phyloP scores from a whole-genome alignment of 2,888 invertebrate species.

The Maniola hyperantus region DNA sequence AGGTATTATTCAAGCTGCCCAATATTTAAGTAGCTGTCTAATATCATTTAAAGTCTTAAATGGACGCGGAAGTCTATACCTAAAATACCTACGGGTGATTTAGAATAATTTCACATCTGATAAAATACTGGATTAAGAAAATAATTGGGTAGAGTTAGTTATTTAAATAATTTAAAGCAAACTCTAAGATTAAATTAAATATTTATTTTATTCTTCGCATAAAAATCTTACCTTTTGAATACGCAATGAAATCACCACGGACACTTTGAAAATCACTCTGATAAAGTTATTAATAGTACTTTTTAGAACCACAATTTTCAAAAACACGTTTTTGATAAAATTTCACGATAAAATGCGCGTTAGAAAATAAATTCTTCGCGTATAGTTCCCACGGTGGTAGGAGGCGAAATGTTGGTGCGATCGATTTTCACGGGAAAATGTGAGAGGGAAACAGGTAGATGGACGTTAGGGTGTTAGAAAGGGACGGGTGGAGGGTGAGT shows the following conservation, averaged over 20 bases:
- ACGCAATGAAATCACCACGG: not conserved
- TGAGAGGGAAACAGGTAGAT: slow-evolving; percentile 39
- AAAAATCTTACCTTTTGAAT: not conserved
- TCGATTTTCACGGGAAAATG: slow-evolving; percentile 22
- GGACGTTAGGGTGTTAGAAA: slow-evolving; percentile 35
- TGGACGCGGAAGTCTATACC: too few relatives aligned
- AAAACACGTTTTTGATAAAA: not conserved
- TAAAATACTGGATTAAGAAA: too few relatives aligned
- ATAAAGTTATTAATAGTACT: not conserved
- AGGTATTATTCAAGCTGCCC: too few relatives aligned
- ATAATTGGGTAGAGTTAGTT: too few relatives aligned
- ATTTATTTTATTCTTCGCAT: too few relatives aligned
- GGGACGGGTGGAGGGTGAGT: slow-evolving; percentile 34
- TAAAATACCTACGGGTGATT: too few relatives aligned
- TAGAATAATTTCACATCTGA: too few relatives aligned
- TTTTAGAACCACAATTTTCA: not conserved
- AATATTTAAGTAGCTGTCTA: too few relatives aligned
- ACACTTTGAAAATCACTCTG: not conserved
- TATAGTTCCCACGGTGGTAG: not conserved
- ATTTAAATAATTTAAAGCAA: too few relatives aligned
- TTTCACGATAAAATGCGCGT: slow-evolving; percentile 12
- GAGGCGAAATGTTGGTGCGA: not conserved
- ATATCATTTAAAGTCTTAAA: too few relatives aligned
- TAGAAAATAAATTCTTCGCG: not conserved
- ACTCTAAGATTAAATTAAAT: too few relatives aligned